Conservation (phyloP, 2,888 invertebrate species). For the Acronicta aceris region DNA sequence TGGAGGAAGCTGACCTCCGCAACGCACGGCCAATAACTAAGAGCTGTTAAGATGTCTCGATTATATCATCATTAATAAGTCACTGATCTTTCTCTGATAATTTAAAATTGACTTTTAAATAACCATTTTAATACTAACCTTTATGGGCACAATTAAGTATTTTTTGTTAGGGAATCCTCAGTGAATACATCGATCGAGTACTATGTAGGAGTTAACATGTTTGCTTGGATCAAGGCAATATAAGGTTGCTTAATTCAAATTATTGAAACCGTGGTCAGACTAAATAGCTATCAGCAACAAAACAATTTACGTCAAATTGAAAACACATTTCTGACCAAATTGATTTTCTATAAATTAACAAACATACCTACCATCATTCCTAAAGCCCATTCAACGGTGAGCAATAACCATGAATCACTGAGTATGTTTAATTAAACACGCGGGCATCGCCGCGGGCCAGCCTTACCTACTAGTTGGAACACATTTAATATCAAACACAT, state of each 20-base stretch:
- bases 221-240: too few relatives aligned
- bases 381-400: constrained; percentile 10
- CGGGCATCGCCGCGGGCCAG: constrained; percentile 30
- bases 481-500: constrained; percentile 3
- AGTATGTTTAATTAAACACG: constrained; percentile 21
- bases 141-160: too few relatives aligned
- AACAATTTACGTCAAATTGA: constrained; percentile 19
- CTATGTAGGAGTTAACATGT: too few relatives aligned
- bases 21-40: constrained; percentile 7
- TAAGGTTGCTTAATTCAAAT: too few relatives aligned
- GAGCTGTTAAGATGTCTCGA: constrained; percentile 6
- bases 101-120: not conserved
- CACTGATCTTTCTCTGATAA: constrained; percentile 6
- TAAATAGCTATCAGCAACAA: not conserved
- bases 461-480: constrained; percentile 6
- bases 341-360: constrained; percentile 24
- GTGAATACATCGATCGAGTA: too few relatives aligned
- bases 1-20: constrained; percentile 25
- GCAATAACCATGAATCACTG: constrained; percentile 43
- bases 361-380: constrained; percentile 19
- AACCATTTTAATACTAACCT: too few relatives aligned
- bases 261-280: too few relatives aligned
- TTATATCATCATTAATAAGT: constrained; percentile 15
- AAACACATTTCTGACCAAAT: constrained; percentile 2
- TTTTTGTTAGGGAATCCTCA: too few relatives aligned